A percentile compares a stretch with the other conserved stretches of the same genome.
These are phyloP conservation scores for Mesocricetus auratus DNA, from an alignment of 2,113 vertebrate genomes.

Conservation along the genomic window DNA sequence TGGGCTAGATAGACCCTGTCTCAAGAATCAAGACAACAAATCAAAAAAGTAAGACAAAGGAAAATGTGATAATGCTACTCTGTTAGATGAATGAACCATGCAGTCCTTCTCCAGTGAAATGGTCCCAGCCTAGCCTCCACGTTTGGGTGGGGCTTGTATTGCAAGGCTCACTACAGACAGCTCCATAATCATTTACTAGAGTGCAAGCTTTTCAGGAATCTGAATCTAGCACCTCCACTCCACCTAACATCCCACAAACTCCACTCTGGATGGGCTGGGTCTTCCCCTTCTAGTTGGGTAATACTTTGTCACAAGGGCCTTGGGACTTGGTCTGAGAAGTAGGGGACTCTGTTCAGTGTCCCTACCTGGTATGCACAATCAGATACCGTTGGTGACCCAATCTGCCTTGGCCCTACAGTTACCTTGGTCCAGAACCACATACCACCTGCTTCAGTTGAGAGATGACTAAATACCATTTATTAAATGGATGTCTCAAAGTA, in stretches of 20 bases:
- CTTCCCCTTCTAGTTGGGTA: background rate
- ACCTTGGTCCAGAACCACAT: background rate
- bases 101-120: background rate
- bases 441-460: background rate
- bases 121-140: background rate
- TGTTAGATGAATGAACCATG: background rate
- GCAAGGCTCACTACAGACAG: background rate
- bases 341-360: background rate
- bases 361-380: background rate
- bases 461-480: background rate
- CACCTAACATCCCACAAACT: fast-evolving
- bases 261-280: background rate
- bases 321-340: background rate
- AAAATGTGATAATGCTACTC: background rate
- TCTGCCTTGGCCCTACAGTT: background rate
- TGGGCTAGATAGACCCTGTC: background rate
- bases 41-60: background rate
- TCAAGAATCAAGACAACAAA: background rate
- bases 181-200: background rate
- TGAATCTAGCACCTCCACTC: background rate
- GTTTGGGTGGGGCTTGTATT: background rate
- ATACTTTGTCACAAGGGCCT: background rate
- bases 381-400: background rate
- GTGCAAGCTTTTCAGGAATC: background rate
- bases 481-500: background rate